Conservation (phyloP, 2,113 vertebrate genomes). For the Ceyx melanurus region DNA sequence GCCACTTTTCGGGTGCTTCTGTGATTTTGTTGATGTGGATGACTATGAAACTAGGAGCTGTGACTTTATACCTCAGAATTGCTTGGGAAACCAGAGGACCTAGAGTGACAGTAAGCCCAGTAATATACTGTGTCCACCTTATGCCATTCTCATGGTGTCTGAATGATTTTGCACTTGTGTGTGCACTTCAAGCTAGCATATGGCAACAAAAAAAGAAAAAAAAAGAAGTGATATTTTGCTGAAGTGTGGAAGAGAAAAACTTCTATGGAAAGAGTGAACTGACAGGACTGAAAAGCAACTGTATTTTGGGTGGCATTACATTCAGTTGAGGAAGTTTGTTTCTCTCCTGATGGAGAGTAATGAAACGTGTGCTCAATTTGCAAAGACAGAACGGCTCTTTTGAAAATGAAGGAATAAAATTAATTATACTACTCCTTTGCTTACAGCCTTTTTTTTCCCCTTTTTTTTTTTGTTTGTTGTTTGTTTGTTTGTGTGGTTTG, state of each 20-base stretch:
- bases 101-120: neutral
- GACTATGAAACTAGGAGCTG: neutral
- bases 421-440: neutral
- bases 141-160: accelerated
- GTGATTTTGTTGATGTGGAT: neutral
- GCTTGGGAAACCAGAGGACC: neutral
- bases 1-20: neutral
- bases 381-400: neutral
- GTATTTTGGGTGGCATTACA: neutral
- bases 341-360: neutral
- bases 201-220: neutral
- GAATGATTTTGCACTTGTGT: neutral
- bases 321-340: neutral
- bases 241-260: neutral
- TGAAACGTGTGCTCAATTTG: neutral
- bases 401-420: neutral
- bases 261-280: neutral
- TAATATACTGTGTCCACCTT: neutral
- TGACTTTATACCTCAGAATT: neutral
- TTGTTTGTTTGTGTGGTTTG: no score
- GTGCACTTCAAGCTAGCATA: neutral
- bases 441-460: neutral
- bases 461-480: no score
- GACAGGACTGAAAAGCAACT: neutral
- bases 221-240: neutral